These are phyloP conservation scores for Menidia beryllina DNA, from an alignment of 2,113 vertebrate species.

Conservation along the genomic window DNA sequence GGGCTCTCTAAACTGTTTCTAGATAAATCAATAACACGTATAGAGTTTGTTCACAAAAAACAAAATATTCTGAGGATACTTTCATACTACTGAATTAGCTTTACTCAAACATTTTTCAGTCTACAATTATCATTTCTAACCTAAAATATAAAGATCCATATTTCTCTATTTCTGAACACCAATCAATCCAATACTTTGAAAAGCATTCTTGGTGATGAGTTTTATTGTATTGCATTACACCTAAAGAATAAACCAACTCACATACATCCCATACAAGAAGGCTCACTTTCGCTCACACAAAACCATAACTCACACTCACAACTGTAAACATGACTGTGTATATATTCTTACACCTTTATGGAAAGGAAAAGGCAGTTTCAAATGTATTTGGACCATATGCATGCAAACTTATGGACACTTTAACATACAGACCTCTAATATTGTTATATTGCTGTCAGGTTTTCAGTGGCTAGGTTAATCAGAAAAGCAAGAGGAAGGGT, in stretches of 20 bases:
- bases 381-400: conserved; percentile 38
- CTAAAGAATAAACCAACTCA: not conserved
- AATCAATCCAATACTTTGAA: conserved; percentile 50
- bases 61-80: conserved; percentile 72
- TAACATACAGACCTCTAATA: conserved; percentile 41
- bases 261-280: not conserved
- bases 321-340: conserved; percentile 45
- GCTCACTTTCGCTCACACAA: not conserved
- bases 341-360: conserved; percentile 61
- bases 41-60: conserved; percentile 77
- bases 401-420: conserved; percentile 9
- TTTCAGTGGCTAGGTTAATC: conserved; percentile 83
- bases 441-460: conserved; percentile 80
- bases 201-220: conserved; percentile 64
- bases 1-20: conserved; percentile 83
- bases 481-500: conserved; percentile 83
- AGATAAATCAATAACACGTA: conserved; percentile 79
- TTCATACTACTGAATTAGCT: conserved; percentile 86
- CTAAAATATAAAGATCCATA: conserved; percentile 84
- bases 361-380: conserved; percentile 70
- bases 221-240: too few relatives aligned
- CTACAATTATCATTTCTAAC: conserved; percentile 85
- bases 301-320: conserved; percentile 20
- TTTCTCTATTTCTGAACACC: conserved; percentile 73
- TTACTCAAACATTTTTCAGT: conserved; percentile 89